Conservation (phyloP, 2,113 vertebrate species). For the Oreamnos americanus region DNA sequence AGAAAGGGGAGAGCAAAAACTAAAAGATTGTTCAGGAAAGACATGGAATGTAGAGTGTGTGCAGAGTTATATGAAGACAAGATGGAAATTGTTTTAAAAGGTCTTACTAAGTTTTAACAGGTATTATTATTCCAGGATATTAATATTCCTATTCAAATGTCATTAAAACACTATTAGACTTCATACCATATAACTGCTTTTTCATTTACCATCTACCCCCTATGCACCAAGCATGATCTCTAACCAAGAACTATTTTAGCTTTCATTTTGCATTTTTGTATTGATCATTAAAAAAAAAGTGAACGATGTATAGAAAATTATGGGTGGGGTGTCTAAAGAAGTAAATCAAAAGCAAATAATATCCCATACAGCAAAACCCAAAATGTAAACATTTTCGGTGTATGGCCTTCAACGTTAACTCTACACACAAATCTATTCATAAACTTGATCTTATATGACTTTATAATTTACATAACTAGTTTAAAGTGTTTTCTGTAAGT, state of each 20-base stretch:
- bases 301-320: neutral
- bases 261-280: neutral
- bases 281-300: neutral
- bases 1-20: neutral
- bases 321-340: neutral
- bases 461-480: neutral
- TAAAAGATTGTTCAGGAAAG: neutral
- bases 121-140: neutral
- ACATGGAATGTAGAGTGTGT: fast-evolving
- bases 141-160: neutral
- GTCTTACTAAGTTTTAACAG: neutral
- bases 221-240: neutral
- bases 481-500: neutral
- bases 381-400: neutral
- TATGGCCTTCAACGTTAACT: neutral
- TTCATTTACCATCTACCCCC: neutral
- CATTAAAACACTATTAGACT: neutral
- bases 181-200: neutral
- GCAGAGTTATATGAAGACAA: neutral
- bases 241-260: neutral
- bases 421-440: neutral
- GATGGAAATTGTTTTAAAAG: neutral
- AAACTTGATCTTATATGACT: neutral
- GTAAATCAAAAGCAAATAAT: neutral
- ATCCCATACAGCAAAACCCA: neutral